A percentile compares a stretch with the other conserved stretches of the same genome.
These are phyloP conservation scores for Bellardia bayeri DNA, from an alignment of 2,888 invertebrate species.

Conservation along the genomic window DNA sequence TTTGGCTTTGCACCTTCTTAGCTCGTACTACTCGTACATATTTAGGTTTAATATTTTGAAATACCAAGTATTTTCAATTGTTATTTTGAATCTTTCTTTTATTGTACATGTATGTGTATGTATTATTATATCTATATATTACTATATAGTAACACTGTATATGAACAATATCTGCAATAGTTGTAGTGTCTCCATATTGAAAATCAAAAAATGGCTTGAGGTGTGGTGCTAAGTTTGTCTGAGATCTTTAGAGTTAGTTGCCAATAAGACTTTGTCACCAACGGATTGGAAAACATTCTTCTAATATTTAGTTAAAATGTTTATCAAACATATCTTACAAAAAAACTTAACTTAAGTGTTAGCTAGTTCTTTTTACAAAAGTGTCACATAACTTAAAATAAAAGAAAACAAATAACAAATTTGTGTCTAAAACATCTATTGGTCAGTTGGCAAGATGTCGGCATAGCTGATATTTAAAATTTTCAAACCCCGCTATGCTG, in stretches of 20 bases:
- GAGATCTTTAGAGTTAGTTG: slow-evolving; percentile 82
- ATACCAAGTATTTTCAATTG: slow-evolving; percentile 71
- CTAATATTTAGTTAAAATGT: slow-evolving; percentile 68
- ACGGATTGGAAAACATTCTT: slow-evolving; percentile 76
- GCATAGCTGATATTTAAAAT: slow-evolving; percentile 83
- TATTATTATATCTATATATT: slow-evolving; percentile 21
- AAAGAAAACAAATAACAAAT: not conserved
- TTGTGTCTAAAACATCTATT: slow-evolving; percentile 77
- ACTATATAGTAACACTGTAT: slow-evolving; percentile 27
- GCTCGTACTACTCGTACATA: slow-evolving; percentile 32
- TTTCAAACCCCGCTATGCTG: slow-evolving; percentile 83
- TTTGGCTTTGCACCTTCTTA: slow-evolving; percentile 64
- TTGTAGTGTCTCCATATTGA: slow-evolving; percentile 71
- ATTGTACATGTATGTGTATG: not conserved
- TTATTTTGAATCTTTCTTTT: slow-evolving; percentile 62
- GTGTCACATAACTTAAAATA: slow-evolving; percentile 24
- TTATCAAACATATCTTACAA: slow-evolving; percentile 25
- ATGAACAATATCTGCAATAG: slow-evolving; percentile 33
- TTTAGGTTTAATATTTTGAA: slow-evolving; percentile 60
- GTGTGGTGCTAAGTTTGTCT: slow-evolving; percentile 83
- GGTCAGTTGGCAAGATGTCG: slow-evolving; percentile 85
- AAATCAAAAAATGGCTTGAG: slow-evolving; percentile 77
- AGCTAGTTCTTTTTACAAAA: slow-evolving; percentile 24
- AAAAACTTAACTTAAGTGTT: not conserved
- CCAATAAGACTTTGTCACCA: slow-evolving; percentile 82